Evolutionary conservation across 2,113 vertebrate genomes (phyloP), one percentile per base, ranked within the genome.

Genomic region (Rousettus leschenaultii): DNA sequence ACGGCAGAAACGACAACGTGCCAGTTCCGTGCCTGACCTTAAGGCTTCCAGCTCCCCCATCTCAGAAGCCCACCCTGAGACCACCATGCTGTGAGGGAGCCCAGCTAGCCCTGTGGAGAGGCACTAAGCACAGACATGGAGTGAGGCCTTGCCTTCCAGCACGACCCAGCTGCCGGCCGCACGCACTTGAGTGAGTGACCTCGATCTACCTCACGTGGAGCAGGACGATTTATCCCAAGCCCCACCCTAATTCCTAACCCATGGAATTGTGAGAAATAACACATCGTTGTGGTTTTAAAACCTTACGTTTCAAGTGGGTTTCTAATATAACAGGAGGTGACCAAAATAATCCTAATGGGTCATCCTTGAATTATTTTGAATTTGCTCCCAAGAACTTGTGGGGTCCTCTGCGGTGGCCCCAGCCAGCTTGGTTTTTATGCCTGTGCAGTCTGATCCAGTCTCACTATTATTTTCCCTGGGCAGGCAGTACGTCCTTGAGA

Each of bases 171-270:
- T 24, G 43, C 61, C 30, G 7, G 33, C 87, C 66, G 7, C 7
- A 0, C 1, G 7, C 14, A 4, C 59, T 33, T 28, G 6, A 45
- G 24, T 38, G 21, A 40, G 1, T 38, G 11, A 86, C 63, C 8
- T 5, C 30, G 0, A 0, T 21, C 71, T 33, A 71, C 0, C 10
- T 12, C 57, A 22, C 5, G 8, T 6, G 5, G 7, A 43, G 43
- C 53, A 30, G 13, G 16, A 5, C 19, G 5, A 40, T 13, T 11
- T 14, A 11, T 45, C 12, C 59, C 70, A 26, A 87, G 75, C 24
- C 22, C 57, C 21, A 15, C 35, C 5, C 43, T 33, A 53, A 35
- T 18, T 59, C 35, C 86, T 51, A 19, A 38, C 21, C 85, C 83
- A 61, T 22, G n/a, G 75, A 78, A 45, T 11, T 43, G 40, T 28